These are phyloP conservation scores for Lathamus discolor DNA, from an alignment of 2,113 vertebrate species.

Conservation along the genomic window DNA sequence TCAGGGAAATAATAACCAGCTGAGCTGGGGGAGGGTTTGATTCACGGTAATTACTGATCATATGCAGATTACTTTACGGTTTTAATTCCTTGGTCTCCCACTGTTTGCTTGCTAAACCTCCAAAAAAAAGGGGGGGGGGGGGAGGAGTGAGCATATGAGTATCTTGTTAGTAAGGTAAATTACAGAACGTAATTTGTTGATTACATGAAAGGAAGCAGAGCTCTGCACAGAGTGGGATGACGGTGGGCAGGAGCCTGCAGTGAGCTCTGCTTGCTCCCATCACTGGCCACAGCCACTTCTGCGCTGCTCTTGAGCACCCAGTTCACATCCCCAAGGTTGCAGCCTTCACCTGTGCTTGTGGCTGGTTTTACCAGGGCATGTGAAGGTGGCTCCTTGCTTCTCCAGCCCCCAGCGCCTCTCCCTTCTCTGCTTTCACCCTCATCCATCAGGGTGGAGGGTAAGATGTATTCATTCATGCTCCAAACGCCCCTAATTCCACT, in stretches of 20 bases:
- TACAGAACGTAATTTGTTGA: slow-evolving; percentile 31
- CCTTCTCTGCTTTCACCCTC: background rate
- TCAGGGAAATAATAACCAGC: slow-evolving; percentile 45
- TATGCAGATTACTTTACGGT: slow-evolving; percentile 52
- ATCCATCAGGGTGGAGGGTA: background rate
- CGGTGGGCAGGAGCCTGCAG: background rate
- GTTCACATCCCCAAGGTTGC: accelerated
- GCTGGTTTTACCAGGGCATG: background rate
- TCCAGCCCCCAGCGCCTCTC: background rate
- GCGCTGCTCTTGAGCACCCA: background rate
- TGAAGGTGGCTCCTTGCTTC: background rate
- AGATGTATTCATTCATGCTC: background rate
- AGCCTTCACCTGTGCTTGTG: background rate
- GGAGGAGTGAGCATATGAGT: background rate
- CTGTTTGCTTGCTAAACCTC: slow-evolving; percentile 59
- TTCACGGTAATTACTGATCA: slow-evolving; percentile 55
- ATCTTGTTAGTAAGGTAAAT: slow-evolving; percentile 15
- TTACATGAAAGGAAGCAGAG: slow-evolving; percentile 1
- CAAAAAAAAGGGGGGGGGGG: background rate
- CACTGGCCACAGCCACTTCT: background rate
- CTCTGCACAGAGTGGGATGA: background rate
- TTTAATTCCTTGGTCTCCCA: slow-evolving; percentile 58
- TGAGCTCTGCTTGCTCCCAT: background rate
- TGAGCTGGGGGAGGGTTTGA: slow-evolving; percentile 48
- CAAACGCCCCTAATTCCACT: background rate